Percentiles rank a stretch among this genome's conserved stretches.
phyloP scores from a whole-genome alignment of 2,113 vertebrate species.

The Numida meleagris region DNA sequence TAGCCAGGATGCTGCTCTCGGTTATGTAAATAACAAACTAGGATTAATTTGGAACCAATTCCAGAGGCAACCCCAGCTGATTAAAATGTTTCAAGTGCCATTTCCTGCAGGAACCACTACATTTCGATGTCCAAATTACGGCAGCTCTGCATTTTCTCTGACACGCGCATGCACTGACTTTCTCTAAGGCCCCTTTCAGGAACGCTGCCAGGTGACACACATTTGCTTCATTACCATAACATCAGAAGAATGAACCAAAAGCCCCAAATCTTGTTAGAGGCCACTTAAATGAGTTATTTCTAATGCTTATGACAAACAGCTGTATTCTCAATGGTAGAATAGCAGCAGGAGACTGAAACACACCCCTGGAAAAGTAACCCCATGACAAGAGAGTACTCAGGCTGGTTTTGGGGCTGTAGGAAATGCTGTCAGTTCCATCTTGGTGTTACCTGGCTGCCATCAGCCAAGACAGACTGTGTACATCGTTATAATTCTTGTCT shows the following conservation, averaged over 20 bases:
- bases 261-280: background rate
- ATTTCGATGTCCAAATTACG: background rate
- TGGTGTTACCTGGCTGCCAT: background rate
- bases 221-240: background rate
- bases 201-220: background rate
- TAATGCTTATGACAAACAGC: background rate
- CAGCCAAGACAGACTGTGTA: background rate
- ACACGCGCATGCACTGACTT: rapidly evolving
- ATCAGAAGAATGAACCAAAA: background rate
- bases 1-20: rapidly evolving
- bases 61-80: background rate
- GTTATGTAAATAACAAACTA: background rate
- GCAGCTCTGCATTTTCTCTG: background rate
- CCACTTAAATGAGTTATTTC: background rate
- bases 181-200: background rate
- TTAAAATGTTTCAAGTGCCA: background rate
- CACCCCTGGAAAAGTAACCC: background rate
- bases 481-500: background rate
- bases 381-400: background rate
- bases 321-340: background rate
- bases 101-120: background rate
- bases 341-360: background rate
- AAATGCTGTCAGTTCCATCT: background rate
- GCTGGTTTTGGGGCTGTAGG: background rate
- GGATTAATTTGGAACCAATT: background rate